A percentile compares a stretch with the other conserved stretches of the same genome.
phyloP scores from a whole-genome alignment of 2,113 vertebrate genomes.

The Pterocles burchelli region DNA sequence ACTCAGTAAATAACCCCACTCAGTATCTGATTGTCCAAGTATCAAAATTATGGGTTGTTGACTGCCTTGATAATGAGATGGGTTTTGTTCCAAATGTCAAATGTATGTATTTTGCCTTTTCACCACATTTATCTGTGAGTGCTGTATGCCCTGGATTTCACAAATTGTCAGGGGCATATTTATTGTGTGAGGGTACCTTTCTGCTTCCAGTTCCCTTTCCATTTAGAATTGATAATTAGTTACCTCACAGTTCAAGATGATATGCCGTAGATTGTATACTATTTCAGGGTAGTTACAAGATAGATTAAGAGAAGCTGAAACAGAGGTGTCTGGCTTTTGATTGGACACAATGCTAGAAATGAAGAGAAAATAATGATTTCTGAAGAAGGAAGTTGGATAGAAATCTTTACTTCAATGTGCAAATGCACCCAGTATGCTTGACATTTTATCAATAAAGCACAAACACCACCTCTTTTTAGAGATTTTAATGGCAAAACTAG shows the following conservation, averaged over 20 bases:
- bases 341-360: background rate
- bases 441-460: background rate
- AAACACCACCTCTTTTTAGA: background rate
- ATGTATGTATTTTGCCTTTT: background rate
- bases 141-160: background rate
- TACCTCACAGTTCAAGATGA: conserved; percentile 27
- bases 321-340: conserved; percentile 10
- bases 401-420: background rate
- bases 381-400: background rate
- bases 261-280: background rate
- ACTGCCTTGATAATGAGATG: background rate
- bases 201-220: conserved; percentile 10
- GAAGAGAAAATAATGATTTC: background rate
- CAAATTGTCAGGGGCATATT: conserved; percentile 20
- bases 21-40: background rate
- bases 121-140: background rate
- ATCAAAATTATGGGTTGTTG: background rate
- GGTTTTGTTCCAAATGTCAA: background rate
- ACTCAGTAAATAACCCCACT: background rate
- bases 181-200: conserved; percentile 24
- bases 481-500: background rate
- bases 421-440: background rate
- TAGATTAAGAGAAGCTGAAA: conserved; percentile 27
- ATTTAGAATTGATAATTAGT: conserved; percentile 36
- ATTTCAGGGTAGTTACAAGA: background rate